Conservation (phyloP, 2,113 vertebrate genomes). For the Mungos mungo region DNA sequence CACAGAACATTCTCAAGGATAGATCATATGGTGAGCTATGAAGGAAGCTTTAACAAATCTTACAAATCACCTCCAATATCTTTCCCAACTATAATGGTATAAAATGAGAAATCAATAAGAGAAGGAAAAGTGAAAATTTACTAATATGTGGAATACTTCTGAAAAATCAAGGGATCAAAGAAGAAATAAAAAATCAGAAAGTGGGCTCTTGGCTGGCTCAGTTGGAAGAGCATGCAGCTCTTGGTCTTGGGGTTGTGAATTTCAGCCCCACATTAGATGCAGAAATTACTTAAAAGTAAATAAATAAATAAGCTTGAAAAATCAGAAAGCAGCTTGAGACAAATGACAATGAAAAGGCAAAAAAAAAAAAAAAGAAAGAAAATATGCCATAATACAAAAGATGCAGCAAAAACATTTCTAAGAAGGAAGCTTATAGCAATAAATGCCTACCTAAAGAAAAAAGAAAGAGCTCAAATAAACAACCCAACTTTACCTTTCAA, state of each 20-base stretch:
- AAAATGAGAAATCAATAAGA: neutral
- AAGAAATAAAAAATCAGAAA: neutral
- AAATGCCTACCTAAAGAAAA: neutral
- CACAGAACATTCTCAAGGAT: neutral
- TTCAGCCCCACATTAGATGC: neutral
- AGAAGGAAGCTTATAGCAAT: neutral
- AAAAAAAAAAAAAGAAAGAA: neutral
- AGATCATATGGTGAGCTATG: neutral
- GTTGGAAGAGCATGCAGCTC: neutral
- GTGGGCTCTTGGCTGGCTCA: neutral
- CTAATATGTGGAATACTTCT: neutral
- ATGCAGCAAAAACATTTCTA: neutral
- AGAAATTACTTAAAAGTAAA: neutral
- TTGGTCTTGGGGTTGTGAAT: neutral
- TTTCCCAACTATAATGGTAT: neutral
- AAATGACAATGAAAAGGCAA: neutral
- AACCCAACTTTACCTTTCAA: neutral
- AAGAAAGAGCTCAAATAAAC: neutral
- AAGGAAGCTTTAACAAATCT: neutral
- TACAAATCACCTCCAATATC: neutral
- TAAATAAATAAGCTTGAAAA: neutral
- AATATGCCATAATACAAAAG: neutral
- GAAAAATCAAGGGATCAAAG: neutral
- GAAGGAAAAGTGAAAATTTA: neutral
- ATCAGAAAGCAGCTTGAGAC: neutral